Evolutionary conservation across 2,888 invertebrate genomes (phyloP).

Genomic region (Neuroscelio doddi): DNA sequence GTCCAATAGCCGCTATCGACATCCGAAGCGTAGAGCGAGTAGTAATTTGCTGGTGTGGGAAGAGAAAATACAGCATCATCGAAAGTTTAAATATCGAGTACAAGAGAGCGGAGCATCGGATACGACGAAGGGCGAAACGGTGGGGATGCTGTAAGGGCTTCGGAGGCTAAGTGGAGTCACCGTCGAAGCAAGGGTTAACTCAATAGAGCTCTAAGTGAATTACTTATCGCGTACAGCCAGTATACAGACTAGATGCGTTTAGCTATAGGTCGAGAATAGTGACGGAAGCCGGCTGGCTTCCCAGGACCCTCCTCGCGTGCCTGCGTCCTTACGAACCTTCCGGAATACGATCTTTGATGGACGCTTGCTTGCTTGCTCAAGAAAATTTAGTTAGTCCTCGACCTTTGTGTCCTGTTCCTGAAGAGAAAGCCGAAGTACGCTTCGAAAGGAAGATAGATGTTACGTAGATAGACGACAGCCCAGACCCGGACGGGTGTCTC

Average conservation of each 20-base stretch:
- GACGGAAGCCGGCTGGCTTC: constrained; percentile 51
- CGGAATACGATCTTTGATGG: constrained; percentile 67
- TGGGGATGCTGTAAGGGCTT: constrained; percentile 52
- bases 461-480: constrained; percentile 27
- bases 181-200: constrained; percentile 71
- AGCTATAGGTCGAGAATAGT: constrained; percentile 57
- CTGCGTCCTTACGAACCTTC: constrained; percentile 51
- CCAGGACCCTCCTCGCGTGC: constrained; percentile 47
- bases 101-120: constrained; percentile 25
- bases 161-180: constrained; percentile 68
- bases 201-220: constrained; percentile 71
- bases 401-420: constrained; percentile 67
- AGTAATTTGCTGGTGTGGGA: constrained; percentile 34
- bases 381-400: constrained; percentile 71
- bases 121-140: constrained; percentile 37
- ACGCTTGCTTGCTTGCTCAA: constrained; percentile 68
- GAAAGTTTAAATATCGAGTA: constrained; percentile 48
- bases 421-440: constrained; percentile 46
- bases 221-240: constrained; percentile 71
- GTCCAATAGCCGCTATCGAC: constrained; percentile 18
- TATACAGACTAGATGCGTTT: constrained; percentile 69
- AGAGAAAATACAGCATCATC: constrained; percentile 34
- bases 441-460: constrained; percentile 44
- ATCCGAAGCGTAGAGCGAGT: constrained; percentile 32
- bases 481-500: constrained; percentile 50